Evolutionary conservation across 2,113 vertebrate species (phyloP).

Genomic region (Indicator maculatus): DNA sequence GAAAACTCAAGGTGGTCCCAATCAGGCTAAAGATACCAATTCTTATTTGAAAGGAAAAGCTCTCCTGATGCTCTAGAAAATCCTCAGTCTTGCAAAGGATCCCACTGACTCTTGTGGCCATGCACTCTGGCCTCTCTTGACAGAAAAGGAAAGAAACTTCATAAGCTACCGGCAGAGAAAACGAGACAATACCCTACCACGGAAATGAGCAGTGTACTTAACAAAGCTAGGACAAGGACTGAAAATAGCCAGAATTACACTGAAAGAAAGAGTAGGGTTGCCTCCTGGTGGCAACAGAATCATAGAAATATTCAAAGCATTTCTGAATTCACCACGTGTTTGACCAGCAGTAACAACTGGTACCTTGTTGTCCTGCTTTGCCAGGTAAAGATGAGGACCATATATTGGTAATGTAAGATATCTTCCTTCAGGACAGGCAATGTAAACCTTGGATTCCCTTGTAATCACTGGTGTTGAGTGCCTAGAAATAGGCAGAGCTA

Average conservation of each 20-base stretch:
- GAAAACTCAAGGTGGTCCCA: neutral
- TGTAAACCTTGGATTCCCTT: neutral
- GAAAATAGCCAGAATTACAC: neutral
- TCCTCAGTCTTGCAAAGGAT: neutral
- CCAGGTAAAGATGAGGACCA: neutral
- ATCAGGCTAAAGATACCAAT: neutral
- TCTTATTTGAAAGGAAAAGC: neutral
- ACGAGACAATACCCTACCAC: neutral
- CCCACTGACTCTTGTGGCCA: neutral
- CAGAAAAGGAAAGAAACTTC: neutral
- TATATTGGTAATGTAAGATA: neutral
- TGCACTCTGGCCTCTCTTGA: neutral
- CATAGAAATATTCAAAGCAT: neutral
- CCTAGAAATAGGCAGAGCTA: neutral
- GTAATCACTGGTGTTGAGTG: neutral
- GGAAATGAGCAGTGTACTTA: neutral
- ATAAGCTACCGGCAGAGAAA: neutral
- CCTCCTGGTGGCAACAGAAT: neutral
- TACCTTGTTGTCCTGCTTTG: neutral
- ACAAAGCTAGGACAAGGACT: neutral
- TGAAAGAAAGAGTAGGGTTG: neutral
- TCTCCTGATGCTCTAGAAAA: neutral
- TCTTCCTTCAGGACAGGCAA: neutral
- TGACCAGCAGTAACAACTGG: neutral
- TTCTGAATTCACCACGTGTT: neutral